These are phyloP conservation scores for Argya squamiceps DNA, from an alignment of 2,797 vertebrate species.

Conservation along the genomic window DNA sequence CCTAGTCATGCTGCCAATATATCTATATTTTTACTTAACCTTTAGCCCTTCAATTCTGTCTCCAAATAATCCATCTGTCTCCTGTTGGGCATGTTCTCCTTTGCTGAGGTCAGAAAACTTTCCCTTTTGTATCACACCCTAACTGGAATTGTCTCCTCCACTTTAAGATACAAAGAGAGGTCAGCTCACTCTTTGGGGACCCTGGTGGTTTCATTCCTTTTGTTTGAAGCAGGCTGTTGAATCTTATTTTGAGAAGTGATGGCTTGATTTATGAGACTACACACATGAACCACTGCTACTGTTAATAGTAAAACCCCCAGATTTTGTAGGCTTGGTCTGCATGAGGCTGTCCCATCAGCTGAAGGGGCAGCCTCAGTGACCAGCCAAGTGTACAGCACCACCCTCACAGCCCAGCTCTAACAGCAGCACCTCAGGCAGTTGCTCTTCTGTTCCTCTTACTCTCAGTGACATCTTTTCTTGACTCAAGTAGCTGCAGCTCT, in stretches of 20 bases:
- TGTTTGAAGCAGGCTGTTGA: not conserved
- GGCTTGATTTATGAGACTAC: not conserved
- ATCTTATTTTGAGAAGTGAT: not conserved
- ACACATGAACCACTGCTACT: not conserved
- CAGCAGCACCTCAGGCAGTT: not conserved
- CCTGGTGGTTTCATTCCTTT: not conserved
- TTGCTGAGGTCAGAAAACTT: not conserved
- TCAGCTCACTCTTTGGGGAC: not conserved
- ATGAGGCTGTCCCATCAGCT: not conserved
- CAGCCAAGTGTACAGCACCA: not conserved
- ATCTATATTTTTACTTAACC: not conserved
- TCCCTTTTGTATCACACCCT: not conserved
- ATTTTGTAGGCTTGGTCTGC: not conserved
- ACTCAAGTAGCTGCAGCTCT: conserved; percentile 20
- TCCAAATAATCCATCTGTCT: not conserved
- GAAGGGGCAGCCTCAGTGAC: not conserved
- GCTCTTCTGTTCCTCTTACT: conserved; percentile 30
- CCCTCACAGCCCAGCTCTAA: not conserved
- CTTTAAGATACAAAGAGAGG: not conserved
- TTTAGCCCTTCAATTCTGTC: not conserved
- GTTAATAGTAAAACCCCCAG: not conserved
- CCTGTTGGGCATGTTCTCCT: not conserved
- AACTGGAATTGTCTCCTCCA: not conserved
- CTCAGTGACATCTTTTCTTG: conserved; percentile 3
- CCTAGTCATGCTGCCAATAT: not conserved